Evolutionary conservation across 2,113 vertebrate genomes (phyloP).

Genomic region (Ciconia maguari): DNA sequence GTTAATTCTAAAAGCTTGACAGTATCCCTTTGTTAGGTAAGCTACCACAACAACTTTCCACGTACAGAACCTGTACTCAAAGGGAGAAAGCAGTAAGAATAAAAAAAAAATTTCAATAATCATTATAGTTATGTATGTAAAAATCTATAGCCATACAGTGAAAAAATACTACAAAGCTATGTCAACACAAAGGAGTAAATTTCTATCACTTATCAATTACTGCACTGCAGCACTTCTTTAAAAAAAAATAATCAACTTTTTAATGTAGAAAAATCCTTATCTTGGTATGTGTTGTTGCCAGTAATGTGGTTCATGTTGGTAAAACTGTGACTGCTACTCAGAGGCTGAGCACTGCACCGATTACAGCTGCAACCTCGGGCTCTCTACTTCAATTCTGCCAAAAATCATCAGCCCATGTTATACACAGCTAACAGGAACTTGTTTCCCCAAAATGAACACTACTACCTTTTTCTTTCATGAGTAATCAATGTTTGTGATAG

Average conservation of each 20-base stretch:
- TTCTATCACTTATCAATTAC: background rate
- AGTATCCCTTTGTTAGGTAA: background rate
- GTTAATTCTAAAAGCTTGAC: background rate
- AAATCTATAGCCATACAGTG: background rate
- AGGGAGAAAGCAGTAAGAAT: background rate
- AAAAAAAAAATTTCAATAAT: background rate
- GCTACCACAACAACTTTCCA: background rate
- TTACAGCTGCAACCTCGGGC: no score
- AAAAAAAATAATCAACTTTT: background rate
- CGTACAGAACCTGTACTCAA: background rate
- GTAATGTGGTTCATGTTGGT: accelerated
- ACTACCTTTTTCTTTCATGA: background rate
- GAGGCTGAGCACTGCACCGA: background rate
- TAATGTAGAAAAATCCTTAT: background rate
- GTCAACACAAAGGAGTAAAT: background rate
- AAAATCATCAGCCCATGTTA: accelerated
- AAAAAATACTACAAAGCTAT: slow-evolving; percentile 23
- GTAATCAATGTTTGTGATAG: background rate
- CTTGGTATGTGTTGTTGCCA: background rate
- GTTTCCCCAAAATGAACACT: accelerated
- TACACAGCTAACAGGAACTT: accelerated
- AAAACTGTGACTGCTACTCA: accelerated
- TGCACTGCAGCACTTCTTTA: background rate
- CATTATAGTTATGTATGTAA: background rate
- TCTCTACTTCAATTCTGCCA: accelerated